phyloP scores from a whole-genome alignment of 2,113 vertebrate genomes.

The Eleginops maclovinus region DNA sequence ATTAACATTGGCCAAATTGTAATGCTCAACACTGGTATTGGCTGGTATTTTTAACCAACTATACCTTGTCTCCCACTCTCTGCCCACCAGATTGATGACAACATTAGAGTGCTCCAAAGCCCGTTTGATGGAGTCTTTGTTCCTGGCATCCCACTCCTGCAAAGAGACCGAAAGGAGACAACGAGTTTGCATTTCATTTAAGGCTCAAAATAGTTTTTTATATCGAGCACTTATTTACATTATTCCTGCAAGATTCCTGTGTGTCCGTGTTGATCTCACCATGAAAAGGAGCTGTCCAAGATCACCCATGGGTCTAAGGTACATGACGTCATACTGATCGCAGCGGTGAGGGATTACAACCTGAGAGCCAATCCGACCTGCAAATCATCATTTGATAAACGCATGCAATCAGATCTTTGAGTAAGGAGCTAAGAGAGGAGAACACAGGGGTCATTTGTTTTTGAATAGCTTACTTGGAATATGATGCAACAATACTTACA shows the following conservation, averaged over 20 bases:
- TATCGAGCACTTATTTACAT: too few species aligned
- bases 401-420: not conserved
- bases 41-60: too few species aligned
- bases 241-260: not conserved
- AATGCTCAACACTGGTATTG: too few species aligned
- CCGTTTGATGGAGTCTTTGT: slow-evolving; percentile 90
- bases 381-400: slow-evolving; percentile 23
- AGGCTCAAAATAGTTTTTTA: not conserved
- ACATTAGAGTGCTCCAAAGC: slow-evolving; percentile 92
- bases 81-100: slow-evolving; percentile 95
- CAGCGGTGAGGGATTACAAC: slow-evolving; percentile 92
- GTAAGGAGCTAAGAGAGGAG: not conserved
- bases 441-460: not conserved
- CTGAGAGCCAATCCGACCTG: slow-evolving; percentile 95
- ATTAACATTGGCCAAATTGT: too few species aligned
- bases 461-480: not conserved
- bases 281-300: slow-evolving; percentile 94
- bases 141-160: slow-evolving; percentile 91
- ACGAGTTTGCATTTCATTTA: not conserved
- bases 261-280: slow-evolving; percentile 76
- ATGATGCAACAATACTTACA: too few species aligned
- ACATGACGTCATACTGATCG: slow-evolving; percentile 92
- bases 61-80: slow-evolving; percentile 96
- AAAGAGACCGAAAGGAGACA: slow-evolving; percentile 15
- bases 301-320: slow-evolving; percentile 95